Conservation (phyloP, 1,140 invertebrate genomes). For the Meloidogyne exigua region DNA sequence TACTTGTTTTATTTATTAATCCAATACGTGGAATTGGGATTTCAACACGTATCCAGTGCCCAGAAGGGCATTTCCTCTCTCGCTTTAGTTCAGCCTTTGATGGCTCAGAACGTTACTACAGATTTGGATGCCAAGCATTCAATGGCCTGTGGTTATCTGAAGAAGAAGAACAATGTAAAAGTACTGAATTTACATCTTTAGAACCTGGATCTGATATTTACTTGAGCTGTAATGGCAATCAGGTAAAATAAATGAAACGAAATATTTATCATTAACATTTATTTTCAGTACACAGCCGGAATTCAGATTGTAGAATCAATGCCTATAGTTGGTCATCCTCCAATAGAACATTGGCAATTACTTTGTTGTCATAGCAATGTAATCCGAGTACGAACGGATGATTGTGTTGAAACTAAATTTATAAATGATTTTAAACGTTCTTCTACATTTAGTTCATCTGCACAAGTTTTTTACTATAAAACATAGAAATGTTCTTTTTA, state of each 20-base stretch:
- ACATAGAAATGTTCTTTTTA: not conserved
- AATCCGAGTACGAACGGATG: constrained; percentile 38
- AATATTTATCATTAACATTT: not conserved
- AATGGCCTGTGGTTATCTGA: constrained; percentile 35
- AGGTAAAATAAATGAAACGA: constrained; percentile 31
- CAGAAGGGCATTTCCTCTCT: constrained; percentile 52
- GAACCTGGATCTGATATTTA: constrained; percentile 56
- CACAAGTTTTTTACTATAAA: constrained; percentile 33
- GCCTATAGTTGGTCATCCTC: constrained; percentile 10
- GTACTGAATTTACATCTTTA: constrained; percentile 51
- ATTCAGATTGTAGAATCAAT: constrained; percentile 51
- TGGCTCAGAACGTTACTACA: constrained; percentile 53
- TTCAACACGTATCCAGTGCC: constrained; percentile 54
- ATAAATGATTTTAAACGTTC: constrained; percentile 54
- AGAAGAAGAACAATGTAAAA: constrained; percentile 48
- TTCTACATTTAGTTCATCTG: constrained; percentile 50
- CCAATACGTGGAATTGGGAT: not conserved
- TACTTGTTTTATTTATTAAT: not conserved
- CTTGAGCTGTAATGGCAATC: constrained; percentile 51
- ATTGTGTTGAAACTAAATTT: constrained; percentile 56
- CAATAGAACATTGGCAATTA: constrained; percentile 51
- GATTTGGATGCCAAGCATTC: constrained; percentile 51
- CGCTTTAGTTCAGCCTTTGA: constrained; percentile 54
- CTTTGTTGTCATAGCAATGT: constrained; percentile 48
- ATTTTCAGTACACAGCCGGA: constrained; percentile 53